Evolutionary conservation across 2,888 invertebrate genomes (phyloP).

Genomic region (Nowickia ferox): DNA sequence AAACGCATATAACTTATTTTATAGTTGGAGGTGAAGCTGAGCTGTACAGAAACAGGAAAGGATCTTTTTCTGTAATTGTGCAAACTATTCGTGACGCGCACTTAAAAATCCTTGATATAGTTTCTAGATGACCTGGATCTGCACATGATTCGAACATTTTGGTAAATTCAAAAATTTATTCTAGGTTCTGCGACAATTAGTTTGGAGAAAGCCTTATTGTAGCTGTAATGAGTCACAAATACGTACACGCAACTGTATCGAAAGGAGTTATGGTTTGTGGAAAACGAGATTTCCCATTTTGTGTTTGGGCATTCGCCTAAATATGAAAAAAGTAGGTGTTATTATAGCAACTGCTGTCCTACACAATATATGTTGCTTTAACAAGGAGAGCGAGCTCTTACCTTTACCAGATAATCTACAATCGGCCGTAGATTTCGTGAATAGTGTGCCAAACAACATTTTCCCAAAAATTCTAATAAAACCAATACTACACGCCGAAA

Average conservation of each 20-base stretch:
- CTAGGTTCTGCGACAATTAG: neutral
- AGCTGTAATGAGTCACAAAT: neutral
- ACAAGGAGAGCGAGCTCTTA: neutral
- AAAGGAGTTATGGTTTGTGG: neutral
- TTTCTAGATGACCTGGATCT: too few relatives aligned
- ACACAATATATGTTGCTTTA: neutral
- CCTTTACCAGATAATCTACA: neutral
- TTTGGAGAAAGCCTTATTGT: slow-evolving; percentile 5
- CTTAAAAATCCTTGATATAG: too few relatives aligned
- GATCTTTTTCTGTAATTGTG: too few relatives aligned
- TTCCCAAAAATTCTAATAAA: too few relatives aligned
- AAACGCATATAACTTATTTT: neutral
- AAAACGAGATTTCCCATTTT: slow-evolving; percentile 10
- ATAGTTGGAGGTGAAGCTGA: slow-evolving; percentile 59
- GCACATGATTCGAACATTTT: neutral
- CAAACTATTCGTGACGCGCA: too few relatives aligned
- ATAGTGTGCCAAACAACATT: too few relatives aligned
- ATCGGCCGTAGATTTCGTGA: slow-evolving; percentile 2
- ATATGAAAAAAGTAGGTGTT: neutral
- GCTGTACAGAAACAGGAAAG: slow-evolving; percentile 55
- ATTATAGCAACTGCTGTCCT: neutral
- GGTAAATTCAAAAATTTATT: slow-evolving; percentile 1
- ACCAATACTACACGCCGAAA: neutral
- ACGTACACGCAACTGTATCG: neutral
- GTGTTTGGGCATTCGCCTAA: neutral